Conservation (phyloP, 2,888 invertebrate genomes). For the Pristionchus maxplancki region DNA sequence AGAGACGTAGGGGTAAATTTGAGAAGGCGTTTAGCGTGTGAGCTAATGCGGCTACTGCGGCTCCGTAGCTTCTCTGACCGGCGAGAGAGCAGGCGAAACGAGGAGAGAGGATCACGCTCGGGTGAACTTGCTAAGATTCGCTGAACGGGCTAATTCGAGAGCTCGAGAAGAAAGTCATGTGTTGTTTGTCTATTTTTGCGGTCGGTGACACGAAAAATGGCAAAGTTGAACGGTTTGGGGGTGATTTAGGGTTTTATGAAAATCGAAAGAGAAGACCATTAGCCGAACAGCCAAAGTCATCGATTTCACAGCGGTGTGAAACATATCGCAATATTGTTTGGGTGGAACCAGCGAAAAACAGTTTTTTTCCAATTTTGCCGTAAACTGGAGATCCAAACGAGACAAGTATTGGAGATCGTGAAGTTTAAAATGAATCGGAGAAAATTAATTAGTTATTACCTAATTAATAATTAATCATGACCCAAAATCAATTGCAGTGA, state of each 20-base stretch:
- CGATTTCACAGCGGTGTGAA: background rate
- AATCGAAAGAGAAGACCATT: too few species aligned
- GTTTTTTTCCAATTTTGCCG: too few species aligned
- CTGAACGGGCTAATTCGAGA: background rate
- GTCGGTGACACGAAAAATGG: background rate
- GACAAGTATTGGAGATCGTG: too few species aligned
- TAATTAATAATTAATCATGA: too few species aligned
- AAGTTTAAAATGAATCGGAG: too few species aligned
- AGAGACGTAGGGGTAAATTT: background rate
- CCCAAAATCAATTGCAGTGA: constrained; percentile 80
- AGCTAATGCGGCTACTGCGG: background rate
- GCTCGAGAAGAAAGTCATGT: background rate
- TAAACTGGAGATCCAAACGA: too few species aligned
- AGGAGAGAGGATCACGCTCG: background rate
- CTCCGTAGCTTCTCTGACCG: background rate
- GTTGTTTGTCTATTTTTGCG: background rate
- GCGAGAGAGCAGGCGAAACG: background rate
- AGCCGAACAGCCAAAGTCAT: too few species aligned
- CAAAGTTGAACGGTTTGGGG: background rate
- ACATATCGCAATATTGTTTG: background rate
- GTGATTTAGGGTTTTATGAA: background rate
- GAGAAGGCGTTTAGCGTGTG: background rate
- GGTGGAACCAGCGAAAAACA: background rate
- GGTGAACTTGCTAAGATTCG: background rate
- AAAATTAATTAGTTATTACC: too few species aligned